Evolutionary conservation across 2,113 vertebrate genomes (phyloP).

Genomic region (Bujurquina vittata): DNA sequence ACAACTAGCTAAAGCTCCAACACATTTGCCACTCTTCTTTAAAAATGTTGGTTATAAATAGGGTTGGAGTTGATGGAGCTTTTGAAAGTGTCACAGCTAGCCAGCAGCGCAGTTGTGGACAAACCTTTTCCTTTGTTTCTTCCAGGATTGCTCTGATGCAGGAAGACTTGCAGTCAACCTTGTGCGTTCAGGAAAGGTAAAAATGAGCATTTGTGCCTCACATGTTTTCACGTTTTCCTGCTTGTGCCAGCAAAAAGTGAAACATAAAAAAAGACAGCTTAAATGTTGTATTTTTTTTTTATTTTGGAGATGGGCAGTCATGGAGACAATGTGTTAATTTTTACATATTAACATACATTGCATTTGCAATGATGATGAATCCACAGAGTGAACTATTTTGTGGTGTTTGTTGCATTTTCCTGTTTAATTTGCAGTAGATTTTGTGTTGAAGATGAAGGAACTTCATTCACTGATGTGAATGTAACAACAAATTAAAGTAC

Average conservation of each 20-base stretch:
- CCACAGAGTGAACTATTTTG: too few relatives aligned
- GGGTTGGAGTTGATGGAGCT: background rate
- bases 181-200: background rate
- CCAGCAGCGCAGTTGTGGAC: background rate
- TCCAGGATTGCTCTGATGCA: background rate
- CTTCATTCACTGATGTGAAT: too few relatives aligned
- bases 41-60: background rate
- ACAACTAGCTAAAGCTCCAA: background rate
- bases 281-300: background rate
- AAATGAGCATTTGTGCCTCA: too few relatives aligned
- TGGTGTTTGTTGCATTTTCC: too few relatives aligned
- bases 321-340: too few relatives aligned
- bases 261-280: background rate
- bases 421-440: too few relatives aligned
- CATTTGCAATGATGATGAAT: too few relatives aligned
- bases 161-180: background rate
- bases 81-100: background rate
- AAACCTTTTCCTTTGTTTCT: background rate
- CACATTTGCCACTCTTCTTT: background rate
- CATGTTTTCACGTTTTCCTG: too few relatives aligned
- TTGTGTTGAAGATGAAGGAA: too few relatives aligned
- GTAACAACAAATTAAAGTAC: background rate
- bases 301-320: fast-evolving
- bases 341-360: too few relatives aligned
- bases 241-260: background rate